Base-by-base conservation (phyloP, 2,888 invertebrate species). In the Oligia latruncula region DNA sequence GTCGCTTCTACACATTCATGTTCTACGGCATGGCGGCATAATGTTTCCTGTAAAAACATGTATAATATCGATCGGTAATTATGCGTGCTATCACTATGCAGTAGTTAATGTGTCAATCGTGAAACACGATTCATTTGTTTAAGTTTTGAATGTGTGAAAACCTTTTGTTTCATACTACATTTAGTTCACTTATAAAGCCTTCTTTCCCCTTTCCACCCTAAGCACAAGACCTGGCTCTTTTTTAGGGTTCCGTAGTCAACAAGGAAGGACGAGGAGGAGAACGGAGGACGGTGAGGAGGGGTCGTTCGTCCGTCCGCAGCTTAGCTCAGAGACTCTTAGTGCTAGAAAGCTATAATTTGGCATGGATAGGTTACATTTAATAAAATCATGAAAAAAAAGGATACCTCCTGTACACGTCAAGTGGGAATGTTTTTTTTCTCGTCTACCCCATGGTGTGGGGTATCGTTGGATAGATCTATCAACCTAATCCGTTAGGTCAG, bases 61-160 rank as follows among this genome's bases (percentile, higher is more conserved):
- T 46, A 46, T 62, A 81, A 46, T 62, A 81, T 82, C 62, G 77
- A 81, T 67, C 29, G 23, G 29, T 64, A 66, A 83, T 83, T 52
- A 43, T 77, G 43, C 62, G 58, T 60, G 64, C 29, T 52, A 71
- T 71, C 66, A 49, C 46, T 71, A 71, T 15, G 55, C 35, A 29
- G 20, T 17, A 40, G 46, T 13, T 64, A 64, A 68, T 23, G 72
- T 66, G 6, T 43, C 52, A 43, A 62, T 60, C 58, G 62, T 70
- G 49, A 11, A 78, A 52, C 64, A 65, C n/a, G 55, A 79, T 58
- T 70, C 55, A 15, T 70, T 78, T 60, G 58, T 60, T 66, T 20
- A 29, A 11, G 11, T 77, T 77, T 35, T 23, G n/a, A 35, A 77
- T 62, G 6, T 49, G 49, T 49, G 49, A 49, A 29, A 13, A 49